These are phyloP conservation scores for Galendromus occidentalis DNA, from an alignment of 1,140 invertebrate genomes.

Conservation along the genomic window DNA sequence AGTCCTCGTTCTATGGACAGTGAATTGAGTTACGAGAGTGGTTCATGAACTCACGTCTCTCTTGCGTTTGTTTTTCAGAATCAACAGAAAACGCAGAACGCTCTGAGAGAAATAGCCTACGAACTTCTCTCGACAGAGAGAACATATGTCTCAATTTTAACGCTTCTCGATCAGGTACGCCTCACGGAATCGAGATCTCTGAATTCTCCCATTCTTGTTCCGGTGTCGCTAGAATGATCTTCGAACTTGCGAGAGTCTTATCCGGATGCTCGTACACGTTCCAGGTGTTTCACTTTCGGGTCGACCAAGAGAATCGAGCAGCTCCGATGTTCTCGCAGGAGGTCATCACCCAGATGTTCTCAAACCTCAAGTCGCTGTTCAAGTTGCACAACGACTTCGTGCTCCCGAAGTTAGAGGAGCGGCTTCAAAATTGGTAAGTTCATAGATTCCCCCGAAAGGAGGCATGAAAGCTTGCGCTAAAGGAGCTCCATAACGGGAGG, in stretches of 20 bases:
- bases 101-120: slow-evolving; percentile 30
- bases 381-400: slow-evolving; percentile 38
- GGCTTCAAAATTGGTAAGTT: slow-evolving; percentile 33
- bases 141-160: slow-evolving; percentile 33
- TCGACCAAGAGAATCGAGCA: slow-evolving; percentile 33
- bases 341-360: slow-evolving; percentile 35
- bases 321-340: slow-evolving; percentile 32
- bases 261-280: too few species aligned
- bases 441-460: too few species aligned
- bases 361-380: slow-evolving; percentile 37
- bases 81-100: slow-evolving; percentile 17
- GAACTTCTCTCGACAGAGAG: slow-evolving; percentile 35
- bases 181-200: not conserved
- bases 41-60: not conserved
- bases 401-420: slow-evolving; percentile 33
- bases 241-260: not conserved
- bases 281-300: slow-evolving; percentile 34
- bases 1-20: not conserved
- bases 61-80: not conserved
- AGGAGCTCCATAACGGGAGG: too few species aligned
- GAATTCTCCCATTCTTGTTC: not conserved
- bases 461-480: too few species aligned
- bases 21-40: not conserved
- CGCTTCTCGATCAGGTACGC: slow-evolving; percentile 34
- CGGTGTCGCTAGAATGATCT: not conserved